Percentiles rank a stretch among this genome's conserved stretches.
These are phyloP conservation scores for Haplochromis vanheusdeni DNA, from an alignment of 2,113 vertebrate genomes.

Conservation along the genomic window DNA sequence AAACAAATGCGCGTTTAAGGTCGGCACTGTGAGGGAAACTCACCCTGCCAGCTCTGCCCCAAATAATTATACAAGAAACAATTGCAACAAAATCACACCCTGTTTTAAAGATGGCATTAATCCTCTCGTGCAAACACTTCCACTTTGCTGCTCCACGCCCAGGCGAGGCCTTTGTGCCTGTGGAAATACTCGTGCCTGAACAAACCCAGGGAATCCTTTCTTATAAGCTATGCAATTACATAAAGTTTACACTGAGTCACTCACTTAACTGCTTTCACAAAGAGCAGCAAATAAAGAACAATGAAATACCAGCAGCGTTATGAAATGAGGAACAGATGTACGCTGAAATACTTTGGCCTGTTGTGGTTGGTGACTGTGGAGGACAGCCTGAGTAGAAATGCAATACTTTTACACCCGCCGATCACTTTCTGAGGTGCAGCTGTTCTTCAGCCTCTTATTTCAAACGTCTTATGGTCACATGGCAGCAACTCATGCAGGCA, in stretches of 20 bases:
- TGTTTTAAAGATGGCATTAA: background rate
- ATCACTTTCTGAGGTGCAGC: background rate
- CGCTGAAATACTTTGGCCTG: background rate
- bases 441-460: background rate
- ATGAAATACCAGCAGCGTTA: background rate
- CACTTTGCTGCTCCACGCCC: background rate
- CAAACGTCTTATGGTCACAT: accelerated
- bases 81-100: background rate
- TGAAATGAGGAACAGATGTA: background rate
- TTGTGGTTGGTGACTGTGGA: background rate
- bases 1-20: background rate
- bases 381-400: background rate
- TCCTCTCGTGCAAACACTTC: background rate
- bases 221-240: background rate
- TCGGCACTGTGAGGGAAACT: accelerated
- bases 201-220: background rate
- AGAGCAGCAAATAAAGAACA: background rate
- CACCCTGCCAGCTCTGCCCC: background rate
- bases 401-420: background rate
- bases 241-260: background rate
- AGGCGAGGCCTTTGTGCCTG: background rate
- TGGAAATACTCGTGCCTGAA: background rate
- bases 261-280: background rate
- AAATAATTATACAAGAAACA: background rate
- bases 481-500: background rate